Evolutionary conservation across 1,140 invertebrate species (phyloP).

Genomic region (Panagrolaimus sp.): DNA sequence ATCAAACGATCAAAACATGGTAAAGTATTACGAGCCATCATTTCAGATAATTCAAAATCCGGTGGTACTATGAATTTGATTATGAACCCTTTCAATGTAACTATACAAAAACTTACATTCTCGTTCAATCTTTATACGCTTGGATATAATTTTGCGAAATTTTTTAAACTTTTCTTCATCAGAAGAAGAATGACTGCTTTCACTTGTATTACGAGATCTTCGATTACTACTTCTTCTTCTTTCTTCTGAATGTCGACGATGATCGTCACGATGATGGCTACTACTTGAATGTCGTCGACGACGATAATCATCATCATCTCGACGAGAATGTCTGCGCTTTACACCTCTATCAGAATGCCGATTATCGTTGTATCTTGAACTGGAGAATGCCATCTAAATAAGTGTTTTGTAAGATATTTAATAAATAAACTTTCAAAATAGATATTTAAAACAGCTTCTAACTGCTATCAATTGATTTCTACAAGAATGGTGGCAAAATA

Average conservation of each 20-base stretch:
- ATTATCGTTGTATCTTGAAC: not conserved
- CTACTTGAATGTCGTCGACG: not conserved
- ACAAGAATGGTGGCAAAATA: no score
- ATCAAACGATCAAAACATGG: not conserved
- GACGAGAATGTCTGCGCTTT: not conserved
- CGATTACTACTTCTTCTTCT: not conserved
- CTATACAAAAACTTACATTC: not conserved
- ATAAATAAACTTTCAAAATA: not conserved
- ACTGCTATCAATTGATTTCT: no score
- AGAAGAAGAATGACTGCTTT: not conserved
- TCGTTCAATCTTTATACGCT: no score
- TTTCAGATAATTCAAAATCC: not conserved
- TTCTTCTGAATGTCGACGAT: no score
- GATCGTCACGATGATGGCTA: not conserved
- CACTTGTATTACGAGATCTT: not conserved
- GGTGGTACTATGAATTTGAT: not conserved
- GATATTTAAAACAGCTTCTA: no score
- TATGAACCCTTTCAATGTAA: not conserved
- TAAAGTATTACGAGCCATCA: conserved; percentile 1
- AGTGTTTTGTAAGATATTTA: not conserved
- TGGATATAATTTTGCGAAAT: no score
- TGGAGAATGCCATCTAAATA: not conserved
- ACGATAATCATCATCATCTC: not conserved
- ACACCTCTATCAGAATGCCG: not conserved
- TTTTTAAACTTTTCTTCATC: not conserved